Percentiles rank a stretch among this genome's conserved stretches.
These are phyloP conservation scores for Meles meles DNA, from an alignment of 2,113 vertebrate species.

Conservation along the genomic window DNA sequence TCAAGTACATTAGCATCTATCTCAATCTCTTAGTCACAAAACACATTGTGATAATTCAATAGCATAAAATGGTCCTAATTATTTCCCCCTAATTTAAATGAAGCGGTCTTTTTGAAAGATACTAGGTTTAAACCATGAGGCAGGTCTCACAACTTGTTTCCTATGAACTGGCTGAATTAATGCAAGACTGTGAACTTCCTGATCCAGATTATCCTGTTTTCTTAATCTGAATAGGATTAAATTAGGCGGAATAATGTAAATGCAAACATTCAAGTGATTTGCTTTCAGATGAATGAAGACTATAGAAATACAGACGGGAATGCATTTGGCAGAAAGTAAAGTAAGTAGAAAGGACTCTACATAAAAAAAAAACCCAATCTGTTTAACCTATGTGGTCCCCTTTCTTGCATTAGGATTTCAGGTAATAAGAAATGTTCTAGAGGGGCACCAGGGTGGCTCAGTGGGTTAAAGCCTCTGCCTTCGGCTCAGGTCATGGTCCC, in stretches of 20 bases:
- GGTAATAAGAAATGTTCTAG: neutral
- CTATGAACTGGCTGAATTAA: neutral
- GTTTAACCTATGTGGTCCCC: neutral
- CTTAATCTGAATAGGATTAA: neutral
- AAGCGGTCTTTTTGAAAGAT: conserved; percentile 25
- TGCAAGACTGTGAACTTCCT: neutral
- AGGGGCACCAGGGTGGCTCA: neutral
- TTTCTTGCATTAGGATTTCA: neutral
- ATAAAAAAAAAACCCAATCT: neutral
- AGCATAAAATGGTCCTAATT: neutral
- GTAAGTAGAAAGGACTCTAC: conserved; percentile 24
- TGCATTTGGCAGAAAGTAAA: conserved; percentile 10
- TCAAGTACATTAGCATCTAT: neutral
- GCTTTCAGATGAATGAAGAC: conserved; percentile 53
- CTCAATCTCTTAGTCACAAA: conserved; percentile 17
- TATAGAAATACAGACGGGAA: neutral
- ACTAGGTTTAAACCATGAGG: neutral
- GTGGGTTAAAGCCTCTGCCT: no score
- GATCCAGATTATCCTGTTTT: neutral
- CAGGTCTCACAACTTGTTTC: neutral
- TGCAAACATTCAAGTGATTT: conserved; percentile 32
- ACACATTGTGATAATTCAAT: neutral
- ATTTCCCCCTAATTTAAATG: neutral
- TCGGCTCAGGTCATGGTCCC: no score
- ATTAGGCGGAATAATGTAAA: conserved; percentile 52